A percentile compares a stretch with the other conserved stretches of the same genome.
phyloP scores from a whole-genome alignment of 2,888 invertebrate species.

The Scrobipalpa atriplicella region DNA sequence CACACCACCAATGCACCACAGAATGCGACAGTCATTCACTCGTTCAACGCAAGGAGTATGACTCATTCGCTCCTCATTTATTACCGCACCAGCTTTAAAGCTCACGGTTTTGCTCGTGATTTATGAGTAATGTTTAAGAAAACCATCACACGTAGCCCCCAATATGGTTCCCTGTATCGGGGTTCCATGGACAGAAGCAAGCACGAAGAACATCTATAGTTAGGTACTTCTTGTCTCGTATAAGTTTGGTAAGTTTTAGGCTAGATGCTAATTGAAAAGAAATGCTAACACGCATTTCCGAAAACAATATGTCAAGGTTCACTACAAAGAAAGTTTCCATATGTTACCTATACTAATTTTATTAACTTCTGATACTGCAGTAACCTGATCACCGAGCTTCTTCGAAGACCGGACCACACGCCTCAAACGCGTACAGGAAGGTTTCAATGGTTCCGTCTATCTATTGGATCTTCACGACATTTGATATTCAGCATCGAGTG shows the following conservation, averaged over 20 bases:
- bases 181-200: no score
- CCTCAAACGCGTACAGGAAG: conserved; percentile 30
- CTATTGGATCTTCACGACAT: conserved; percentile 24
- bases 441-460: conserved; percentile 25
- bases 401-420: conserved; percentile 33
- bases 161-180: no score
- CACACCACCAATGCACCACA: conserved; percentile 67
- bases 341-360: not conserved
- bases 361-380: conserved; percentile 19
- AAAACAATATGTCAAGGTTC: not conserved
- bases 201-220: no score
- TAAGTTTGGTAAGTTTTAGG: no score
- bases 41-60: conserved; percentile 5
- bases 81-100: no score
- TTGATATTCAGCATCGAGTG: conserved; percentile 19
- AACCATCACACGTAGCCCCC: no score
- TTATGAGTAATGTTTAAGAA: no score
- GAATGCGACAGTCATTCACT: conserved; percentile 59
- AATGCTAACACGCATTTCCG: no score
- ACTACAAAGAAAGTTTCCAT: not conserved
- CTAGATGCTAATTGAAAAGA: no score
- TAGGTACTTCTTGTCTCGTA: no score
- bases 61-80: not conserved
- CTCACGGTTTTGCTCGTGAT: no score
- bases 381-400: conserved; percentile 42